Base-by-base conservation (phyloP, 92 coral and sea anemone genomes). In the Micromussa lordhowensis region DNA sequence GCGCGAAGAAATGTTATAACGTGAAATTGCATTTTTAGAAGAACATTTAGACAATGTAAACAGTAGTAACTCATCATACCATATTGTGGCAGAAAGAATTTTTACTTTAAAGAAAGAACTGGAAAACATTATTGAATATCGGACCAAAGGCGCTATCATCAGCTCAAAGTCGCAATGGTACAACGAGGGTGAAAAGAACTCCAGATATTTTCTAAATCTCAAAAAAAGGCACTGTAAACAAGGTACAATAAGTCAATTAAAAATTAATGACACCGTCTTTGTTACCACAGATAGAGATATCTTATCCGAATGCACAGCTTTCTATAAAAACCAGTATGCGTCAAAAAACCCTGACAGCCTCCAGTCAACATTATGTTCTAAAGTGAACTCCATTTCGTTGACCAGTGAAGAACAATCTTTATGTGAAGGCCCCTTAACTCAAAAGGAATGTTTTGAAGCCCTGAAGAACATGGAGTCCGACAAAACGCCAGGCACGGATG, bases 401-500 rank as follows among this genome's bases (percentile, higher is more conserved):
- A 75, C 79, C 79, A 35, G 34, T 11, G 79, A 75, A 75, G 79
- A 75, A 44, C 79, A 75, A 75, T 40, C 79, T 38, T 3, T 19
- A 2, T 75, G 81, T 22, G 63, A 77, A 77, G 81, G 63, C 34
- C 3, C 21, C 35, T n/a, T 77, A 49, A 77, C 81, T 48, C 35
- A 77, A 51, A 77, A 44, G n/a, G n/a, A n/a, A n/a, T n/a, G n/a
- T n/a, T n/a, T n/a, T n/a, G n/a, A n/a, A n/a, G n/a, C n/a, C n/a
- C 30, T 40, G 8, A 75, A 75, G 58, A n/a, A 36, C 54, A 75
- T 75, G 57, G 79, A 75, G 18, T 75, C 54, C 5, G 79, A 75
- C 55, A 75, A 75, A 40, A 75, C 79, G 13, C 79, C 57, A 38
- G 79, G 79, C 31, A 75, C 55, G 58, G 58, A 75, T 75, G 79